Conservation (phyloP, 92 coral and sea anemone species). For the Zoanthus gigantus region DNA sequence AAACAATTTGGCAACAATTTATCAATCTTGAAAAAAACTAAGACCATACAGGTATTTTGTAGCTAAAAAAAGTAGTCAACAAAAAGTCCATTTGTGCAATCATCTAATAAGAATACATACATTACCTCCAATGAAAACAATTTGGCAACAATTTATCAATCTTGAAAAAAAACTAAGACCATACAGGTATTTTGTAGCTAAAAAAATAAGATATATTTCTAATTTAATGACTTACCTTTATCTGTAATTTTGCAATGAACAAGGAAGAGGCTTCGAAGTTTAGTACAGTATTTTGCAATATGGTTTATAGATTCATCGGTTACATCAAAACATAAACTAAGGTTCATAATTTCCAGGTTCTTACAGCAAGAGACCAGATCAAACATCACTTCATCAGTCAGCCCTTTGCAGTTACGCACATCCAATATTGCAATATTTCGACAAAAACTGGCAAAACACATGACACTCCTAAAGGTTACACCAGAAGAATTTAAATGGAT, state of each 20-base stretch:
- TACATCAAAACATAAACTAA: constrained; percentile 88
- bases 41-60: too few species aligned
- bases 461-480: constrained; percentile 68
- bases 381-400: constrained; percentile 74
- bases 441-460: constrained; percentile 65
- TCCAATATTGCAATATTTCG: constrained; percentile 72
- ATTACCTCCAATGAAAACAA: too few species aligned
- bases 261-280: constrained; percentile 78
- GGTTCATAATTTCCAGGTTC: constrained; percentile 71
- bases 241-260: constrained; percentile 93
- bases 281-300: constrained; percentile 67
- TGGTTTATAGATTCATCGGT: constrained; percentile 78
- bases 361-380: constrained; percentile 70
- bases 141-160: too few species aligned
- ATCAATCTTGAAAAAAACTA: too few species aligned
- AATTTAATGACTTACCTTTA: constrained; percentile 62
- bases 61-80: too few species aligned
- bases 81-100: too few species aligned
- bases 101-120: too few species aligned
- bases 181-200: too few species aligned
- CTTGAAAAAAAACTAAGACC: too few species aligned
- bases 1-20: too few species aligned
- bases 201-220: too few species aligned
- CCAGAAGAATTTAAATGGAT: constrained; percentile 88
- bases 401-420: constrained; percentile 72